Conservation (phyloP, 2,888 invertebrate genomes). For the Apamea anceps region DNA sequence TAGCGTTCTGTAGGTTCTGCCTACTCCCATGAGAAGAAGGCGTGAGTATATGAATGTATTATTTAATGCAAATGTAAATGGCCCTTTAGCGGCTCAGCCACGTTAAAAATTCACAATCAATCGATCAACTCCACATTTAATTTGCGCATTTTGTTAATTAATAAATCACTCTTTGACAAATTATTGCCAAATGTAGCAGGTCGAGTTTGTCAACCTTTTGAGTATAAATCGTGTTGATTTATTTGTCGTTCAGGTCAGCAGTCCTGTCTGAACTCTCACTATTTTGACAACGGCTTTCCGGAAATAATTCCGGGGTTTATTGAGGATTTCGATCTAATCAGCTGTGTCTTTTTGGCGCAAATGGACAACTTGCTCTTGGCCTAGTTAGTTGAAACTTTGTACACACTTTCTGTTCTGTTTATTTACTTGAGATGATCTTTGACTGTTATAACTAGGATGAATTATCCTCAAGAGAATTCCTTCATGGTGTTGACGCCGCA, state of each 20-base stretch:
- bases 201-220: slow-evolving; percentile 27
- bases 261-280: slow-evolving; percentile 1
- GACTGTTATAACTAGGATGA: neutral
- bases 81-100: neutral
- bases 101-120: neutral
- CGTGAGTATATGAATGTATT: neutral
- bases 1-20: neutral
- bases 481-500: neutral
- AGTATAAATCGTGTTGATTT: slow-evolving; percentile 55
- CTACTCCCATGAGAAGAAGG: neutral
- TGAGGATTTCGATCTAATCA: neutral
- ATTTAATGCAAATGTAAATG: neutral
- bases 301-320: neutral
- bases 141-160: slow-evolving; percentile 8
- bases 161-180: slow-evolving; percentile 31
- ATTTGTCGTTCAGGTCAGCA: slow-evolving; percentile 33
- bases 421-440: neutral
- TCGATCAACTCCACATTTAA: neutral
- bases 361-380: neutral
- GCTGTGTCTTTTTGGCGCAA: neutral
- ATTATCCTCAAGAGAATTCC: neutral
- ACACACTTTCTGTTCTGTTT: neutral
- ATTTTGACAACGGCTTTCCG: slow-evolving; percentile 24
- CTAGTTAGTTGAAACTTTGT: neutral
- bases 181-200: slow-evolving; percentile 43